Evolutionary conservation across 2,113 vertebrate species (phyloP).

Genomic region (Aplodontia rufa): DNA sequence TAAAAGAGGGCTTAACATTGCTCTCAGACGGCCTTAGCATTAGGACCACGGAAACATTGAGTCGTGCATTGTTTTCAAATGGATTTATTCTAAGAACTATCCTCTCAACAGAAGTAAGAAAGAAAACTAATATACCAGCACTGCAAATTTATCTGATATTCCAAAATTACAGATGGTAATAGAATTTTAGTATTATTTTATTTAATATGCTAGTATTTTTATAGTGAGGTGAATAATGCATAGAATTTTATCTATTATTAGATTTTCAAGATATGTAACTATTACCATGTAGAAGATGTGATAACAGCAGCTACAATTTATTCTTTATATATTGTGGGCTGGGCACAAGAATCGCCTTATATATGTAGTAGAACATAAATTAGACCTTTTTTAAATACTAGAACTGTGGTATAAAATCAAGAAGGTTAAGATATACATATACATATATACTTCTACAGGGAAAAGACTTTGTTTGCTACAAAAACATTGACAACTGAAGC

Average conservation of each 20-base stretch:
- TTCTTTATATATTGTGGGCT: not conserved
- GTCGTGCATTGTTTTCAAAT: not conserved
- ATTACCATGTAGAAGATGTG: not conserved
- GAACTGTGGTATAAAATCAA: not conserved
- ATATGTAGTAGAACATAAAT: not conserved
- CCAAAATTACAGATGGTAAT: not conserved
- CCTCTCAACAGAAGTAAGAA: not conserved
- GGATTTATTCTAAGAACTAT: not conserved
- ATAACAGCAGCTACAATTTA: not conserved
- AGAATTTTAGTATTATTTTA: not conserved
- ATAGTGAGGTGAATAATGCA: not conserved
- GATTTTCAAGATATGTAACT: not conserved
- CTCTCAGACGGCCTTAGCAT: not conserved
- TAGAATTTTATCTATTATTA: not conserved
- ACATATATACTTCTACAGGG: not conserved
- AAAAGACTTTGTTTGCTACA: not conserved
- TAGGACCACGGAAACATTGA: not conserved
- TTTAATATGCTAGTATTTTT: not conserved
- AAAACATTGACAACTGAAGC: not conserved
- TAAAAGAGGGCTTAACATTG: not conserved
- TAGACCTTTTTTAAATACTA: not conserved
- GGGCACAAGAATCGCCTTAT: not conserved
- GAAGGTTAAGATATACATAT: not conserved
- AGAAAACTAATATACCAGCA: not conserved
- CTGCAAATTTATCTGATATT: not conserved